Percentiles rank a stretch among this genome's conserved stretches.
Evolutionary conservation across 2,888 invertebrate genomes (phyloP).

Genomic region (Ischnura elegans): DNA sequence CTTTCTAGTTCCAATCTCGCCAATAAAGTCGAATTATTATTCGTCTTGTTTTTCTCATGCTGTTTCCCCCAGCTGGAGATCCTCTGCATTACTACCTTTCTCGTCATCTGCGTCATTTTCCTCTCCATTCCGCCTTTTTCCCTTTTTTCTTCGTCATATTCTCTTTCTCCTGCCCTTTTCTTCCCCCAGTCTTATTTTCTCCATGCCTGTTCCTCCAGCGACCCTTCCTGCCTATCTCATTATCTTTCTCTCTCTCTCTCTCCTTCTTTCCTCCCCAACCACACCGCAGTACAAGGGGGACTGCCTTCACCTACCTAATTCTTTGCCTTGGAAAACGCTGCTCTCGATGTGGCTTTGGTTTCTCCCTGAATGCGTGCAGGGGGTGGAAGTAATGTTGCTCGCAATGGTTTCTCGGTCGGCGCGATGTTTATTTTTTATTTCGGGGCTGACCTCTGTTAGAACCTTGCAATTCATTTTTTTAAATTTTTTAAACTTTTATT

Average conservation of each 20-base stretch:
- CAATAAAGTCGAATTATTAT: too few species aligned
- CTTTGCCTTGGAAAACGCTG: constrained; percentile 4
- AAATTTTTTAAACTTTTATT: too few species aligned
- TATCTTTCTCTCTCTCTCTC: background rate
- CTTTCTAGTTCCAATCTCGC: too few species aligned
- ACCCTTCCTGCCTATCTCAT: background rate
- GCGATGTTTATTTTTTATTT: background rate
- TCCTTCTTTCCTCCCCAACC: background rate
- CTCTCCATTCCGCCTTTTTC: background rate
- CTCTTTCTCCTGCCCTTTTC: background rate
- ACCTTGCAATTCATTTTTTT: too few species aligned
- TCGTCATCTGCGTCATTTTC: background rate
- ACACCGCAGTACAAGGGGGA: background rate
- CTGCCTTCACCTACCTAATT: background rate
- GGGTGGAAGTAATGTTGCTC: background rate
- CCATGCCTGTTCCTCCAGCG: background rate
- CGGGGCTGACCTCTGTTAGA: too few species aligned
- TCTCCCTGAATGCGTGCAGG: background rate
- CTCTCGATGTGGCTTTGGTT: background rate
- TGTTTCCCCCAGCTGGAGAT: background rate
- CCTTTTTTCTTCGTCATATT: background rate
- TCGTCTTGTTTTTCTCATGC: too few species aligned
- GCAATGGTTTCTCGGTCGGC: background rate
- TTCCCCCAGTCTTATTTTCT: background rate
- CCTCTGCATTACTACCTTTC: background rate